Conservation (phyloP, 2,797 vertebrate genomes). For the Parauchenoglanis punctatus region DNA sequence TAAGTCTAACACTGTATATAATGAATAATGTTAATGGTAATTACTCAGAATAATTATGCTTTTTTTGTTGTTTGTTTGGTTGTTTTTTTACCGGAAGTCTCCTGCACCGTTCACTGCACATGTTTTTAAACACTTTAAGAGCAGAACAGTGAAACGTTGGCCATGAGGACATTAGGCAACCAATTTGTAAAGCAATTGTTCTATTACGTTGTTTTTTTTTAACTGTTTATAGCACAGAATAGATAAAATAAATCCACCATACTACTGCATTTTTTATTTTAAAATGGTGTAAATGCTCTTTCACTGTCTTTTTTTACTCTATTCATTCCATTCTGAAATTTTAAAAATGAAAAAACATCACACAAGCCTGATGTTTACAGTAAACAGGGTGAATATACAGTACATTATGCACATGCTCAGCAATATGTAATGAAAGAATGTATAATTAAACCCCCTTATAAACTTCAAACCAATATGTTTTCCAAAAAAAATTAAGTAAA, state of each 20-base stretch:
- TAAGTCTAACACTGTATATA: too few relatives aligned
- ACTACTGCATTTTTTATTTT: background rate
- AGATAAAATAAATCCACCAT: background rate
- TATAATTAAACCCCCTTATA: background rate
- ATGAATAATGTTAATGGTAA: background rate
- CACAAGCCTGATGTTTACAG: background rate
- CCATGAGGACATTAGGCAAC: background rate
- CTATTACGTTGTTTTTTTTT: background rate
- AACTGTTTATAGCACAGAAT: background rate
- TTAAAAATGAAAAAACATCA: background rate
- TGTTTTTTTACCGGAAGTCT: background rate
- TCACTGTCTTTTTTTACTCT: background rate
- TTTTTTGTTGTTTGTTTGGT: background rate
- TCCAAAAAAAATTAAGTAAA: background rate
- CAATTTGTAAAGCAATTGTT: background rate
- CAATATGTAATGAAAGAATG: background rate
- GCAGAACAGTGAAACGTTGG: background rate
- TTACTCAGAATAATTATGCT: background rate
- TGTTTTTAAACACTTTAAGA: background rate
- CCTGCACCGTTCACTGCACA: background rate
- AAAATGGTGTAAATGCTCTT: background rate
- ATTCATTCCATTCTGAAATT: background rate
- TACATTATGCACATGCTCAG: background rate
- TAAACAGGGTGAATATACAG: background rate
- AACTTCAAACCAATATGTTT: background rate